Evolutionary conservation across 2,113 vertebrate species (phyloP), one percentile per base, ranked within the genome.

Genomic region (Oreotragus oreotragus): DNA sequence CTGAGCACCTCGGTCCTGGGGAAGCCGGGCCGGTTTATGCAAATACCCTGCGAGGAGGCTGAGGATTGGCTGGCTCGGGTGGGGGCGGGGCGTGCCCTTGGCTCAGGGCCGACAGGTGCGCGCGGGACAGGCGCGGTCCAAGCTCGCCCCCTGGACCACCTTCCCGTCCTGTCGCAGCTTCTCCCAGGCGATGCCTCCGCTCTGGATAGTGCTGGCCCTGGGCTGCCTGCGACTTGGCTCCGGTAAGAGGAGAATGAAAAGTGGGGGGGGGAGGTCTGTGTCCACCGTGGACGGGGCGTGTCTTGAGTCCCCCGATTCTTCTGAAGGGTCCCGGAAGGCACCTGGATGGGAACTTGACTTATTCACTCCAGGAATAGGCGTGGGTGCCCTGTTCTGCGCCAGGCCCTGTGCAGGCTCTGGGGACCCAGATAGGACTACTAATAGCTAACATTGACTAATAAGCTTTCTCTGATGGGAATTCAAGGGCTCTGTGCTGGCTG

Each of bases 171-270:
- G 43, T 39, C 8, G 28, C 27, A 4, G 51, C 84, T 27, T 2
- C 13, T 79, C 43, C 60, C 11, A 2, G 87, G 94, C 76, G 27
- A 98, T 98, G 98, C 64, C 84, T 88, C 92, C 25, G 51, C 92
- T 98, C 84, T 80, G 97, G 96, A 81, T 84, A 53, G 47, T 92
- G 88, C 95, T 98, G 85, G 96, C 90, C 88, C 96, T 98, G 2
- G 80, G 97, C 94, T 97, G 97, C 94, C 92, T 98, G 94, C 90
- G 4, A 28, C 43, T 76, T 33, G 47, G 96, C 30, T 88, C 45
- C 2, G 96, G 98, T 98, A 86, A 94, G 96, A 21, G 7, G 8
- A 33, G 53, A 25, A 6, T 1, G 43, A 28, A 28, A 43, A 33
- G 27, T 25, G 12, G n/a, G 27, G 28, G 12, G n/a, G 25, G 13